Base-by-base conservation (phyloP, 2,113 vertebrate genomes). In the Corvus moneduloides region DNA sequence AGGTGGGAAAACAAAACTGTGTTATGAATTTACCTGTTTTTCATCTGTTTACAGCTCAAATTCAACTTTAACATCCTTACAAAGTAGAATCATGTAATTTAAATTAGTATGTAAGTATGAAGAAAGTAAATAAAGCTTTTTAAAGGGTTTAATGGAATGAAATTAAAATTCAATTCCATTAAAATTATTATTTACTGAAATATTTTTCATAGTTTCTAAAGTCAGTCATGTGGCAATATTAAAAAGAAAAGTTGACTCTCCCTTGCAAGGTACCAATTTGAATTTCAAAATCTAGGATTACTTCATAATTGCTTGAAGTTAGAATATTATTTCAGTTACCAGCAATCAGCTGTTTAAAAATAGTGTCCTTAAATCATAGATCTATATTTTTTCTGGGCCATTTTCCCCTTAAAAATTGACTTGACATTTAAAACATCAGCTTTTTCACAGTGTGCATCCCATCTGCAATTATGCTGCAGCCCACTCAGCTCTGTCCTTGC, bases 391-490 rank as follows among this genome's bases (percentile, higher is more conserved):
- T 95, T 67, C 81, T 86, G 52, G 77, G 21, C 64, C 84, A 91
- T 87, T 96, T 96, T 94, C 62, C 43, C 83, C 80, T 87, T 93
- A 93, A 96, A 89, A 97, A 96, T 94, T 96, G 94, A 83, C 73
- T 96, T 97, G 95, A 97, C 96, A 96, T 96, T 97, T 97, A 94
- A 97, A 97, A 94, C 94, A 94, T 92, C 97, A 88, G 92, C 71
- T 96, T 96, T 97, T 95, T 94, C 95, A 92, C 92, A 90, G 93
- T 73, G 72, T 96, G 89, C 66, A 86, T 93, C 87, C 69, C 56
- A 87, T 95, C 90, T 81, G 87, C 84, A 97, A 93, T 97, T 97
- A 96, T 64, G 37, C 58, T 86, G 85, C 75, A 85, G 59, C 93
- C 92, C 80, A 93, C 89, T 96, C 90, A 91, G 66, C 48, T 90